A percentile compares a stretch with the other conserved stretches of the same genome.
Conservation (phyloP, 53 echinoderm and acorn worm species). For the Apostichopus leukothele region DNA sequence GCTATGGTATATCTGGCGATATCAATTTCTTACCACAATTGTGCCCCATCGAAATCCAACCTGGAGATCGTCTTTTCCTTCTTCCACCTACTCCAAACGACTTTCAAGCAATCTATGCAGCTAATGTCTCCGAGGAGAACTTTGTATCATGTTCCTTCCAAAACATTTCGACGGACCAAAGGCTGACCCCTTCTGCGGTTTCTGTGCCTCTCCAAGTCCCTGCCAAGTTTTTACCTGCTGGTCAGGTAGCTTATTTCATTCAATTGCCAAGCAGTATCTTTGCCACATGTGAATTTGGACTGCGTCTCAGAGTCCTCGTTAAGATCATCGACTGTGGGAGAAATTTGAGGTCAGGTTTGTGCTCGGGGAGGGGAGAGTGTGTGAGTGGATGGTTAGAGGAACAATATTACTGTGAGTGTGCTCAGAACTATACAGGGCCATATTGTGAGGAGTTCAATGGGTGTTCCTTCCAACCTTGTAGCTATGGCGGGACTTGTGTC, state of each 20-base stretch:
- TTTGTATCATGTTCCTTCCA: slow-evolving; percentile 58
- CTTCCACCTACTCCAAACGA: slow-evolving; percentile 50
- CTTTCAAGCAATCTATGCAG: slow-evolving; percentile 52
- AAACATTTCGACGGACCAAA: slow-evolving; percentile 25
- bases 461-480: slow-evolving; percentile 58
- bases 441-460: slow-evolving; percentile 77
- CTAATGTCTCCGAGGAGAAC: slow-evolving; percentile 51
- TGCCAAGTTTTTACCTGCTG: slow-evolving; percentile 52
- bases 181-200: slow-evolving; percentile 44
- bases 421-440: slow-evolving; percentile 45
- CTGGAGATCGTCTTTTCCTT: slow-evolving; percentile 62
- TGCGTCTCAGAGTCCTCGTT: slow-evolving; percentile 58
- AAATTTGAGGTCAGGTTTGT: slow-evolving; percentile 10
- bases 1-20: slow-evolving; percentile 52
- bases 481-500: slow-evolving; percentile 58
- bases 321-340: slow-evolving; percentile 48
- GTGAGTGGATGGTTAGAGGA: slow-evolving; percentile 42
- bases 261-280: slow-evolving; percentile 59
- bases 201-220: slow-evolving; percentile 41
- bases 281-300: slow-evolving; percentile 61
- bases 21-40: slow-evolving; percentile 55
- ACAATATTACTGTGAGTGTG: slow-evolving; percentile 55
- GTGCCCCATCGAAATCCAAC: slow-evolving; percentile 70
- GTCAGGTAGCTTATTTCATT: slow-evolving; percentile 54
- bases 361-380: slow-evolving; percentile 57